phyloP scores from a whole-genome alignment of 2,888 invertebrate genomes.

The Gastrophysa polygoni region DNA sequence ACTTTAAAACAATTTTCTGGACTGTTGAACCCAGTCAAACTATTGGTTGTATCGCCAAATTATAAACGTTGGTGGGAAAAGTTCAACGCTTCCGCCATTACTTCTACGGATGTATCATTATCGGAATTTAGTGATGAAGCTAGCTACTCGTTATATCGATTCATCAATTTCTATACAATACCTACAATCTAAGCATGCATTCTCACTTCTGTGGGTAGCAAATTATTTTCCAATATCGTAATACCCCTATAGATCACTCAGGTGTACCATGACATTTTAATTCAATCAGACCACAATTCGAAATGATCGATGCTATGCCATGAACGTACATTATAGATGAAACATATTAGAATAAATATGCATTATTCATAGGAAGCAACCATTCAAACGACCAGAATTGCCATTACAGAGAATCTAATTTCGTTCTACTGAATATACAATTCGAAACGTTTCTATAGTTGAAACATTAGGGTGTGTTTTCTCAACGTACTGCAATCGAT shows the following conservation, averaged over 20 bases:
- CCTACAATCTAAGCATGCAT: not conserved
- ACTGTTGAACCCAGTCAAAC: too few relatives aligned
- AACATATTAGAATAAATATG: not conserved
- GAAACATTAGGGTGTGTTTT: not conserved
- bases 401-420: not conserved
- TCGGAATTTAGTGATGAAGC: too few relatives aligned
- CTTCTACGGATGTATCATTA: too few relatives aligned
- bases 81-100: too few relatives aligned
- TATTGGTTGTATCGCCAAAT: too few relatives aligned
- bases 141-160: too few relatives aligned
- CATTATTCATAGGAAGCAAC: not conserved
- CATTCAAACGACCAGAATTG: not conserved
- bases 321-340: not conserved
- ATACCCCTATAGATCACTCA: not conserved
- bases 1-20: too few relatives aligned
- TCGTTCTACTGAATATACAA: not conserved
- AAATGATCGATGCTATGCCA: not conserved
- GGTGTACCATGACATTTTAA: not conserved
- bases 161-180: too few relatives aligned
- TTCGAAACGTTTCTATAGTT: conserved; percentile 9
- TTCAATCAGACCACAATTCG: not conserved
- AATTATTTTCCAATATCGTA: not conserved
- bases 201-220: not conserved
- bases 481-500: too few relatives aligned
- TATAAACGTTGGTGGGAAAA: too few relatives aligned